Conservation (phyloP, 2,888 invertebrate genomes). For the Caenorhabditis virilis region DNA sequence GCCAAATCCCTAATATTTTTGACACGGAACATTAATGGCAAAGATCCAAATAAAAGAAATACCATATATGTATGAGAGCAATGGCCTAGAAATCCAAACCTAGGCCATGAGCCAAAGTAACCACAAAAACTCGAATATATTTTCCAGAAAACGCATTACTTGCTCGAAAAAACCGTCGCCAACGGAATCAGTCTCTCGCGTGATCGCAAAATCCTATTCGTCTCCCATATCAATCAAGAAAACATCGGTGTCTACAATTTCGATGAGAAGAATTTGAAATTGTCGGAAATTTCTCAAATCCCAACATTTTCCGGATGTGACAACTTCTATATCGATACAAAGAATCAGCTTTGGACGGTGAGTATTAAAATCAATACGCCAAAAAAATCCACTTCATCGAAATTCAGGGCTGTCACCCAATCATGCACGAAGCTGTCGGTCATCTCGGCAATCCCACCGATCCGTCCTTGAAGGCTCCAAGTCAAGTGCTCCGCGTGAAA, state of each 20-base stretch:
- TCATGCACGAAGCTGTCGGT: conserved; percentile 19
- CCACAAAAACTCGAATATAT: too few relatives aligned
- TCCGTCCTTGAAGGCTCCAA: conserved; percentile 14
- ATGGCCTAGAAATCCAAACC: too few relatives aligned
- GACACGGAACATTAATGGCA: too few relatives aligned
- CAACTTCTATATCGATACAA: conserved; percentile 41
- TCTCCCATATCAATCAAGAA: conserved; percentile 39
- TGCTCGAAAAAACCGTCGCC: conserved; percentile 20
- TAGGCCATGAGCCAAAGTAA: too few relatives aligned
- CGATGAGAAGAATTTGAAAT: conserved; percentile 8
- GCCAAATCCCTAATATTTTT: too few relatives aligned
- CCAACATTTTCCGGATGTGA: conserved; percentile 35
- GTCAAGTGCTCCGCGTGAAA: conserved; percentile 40
- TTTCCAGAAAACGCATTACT: conserved; percentile 25
- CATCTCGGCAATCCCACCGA: conserved; percentile 25
- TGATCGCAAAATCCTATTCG: conserved; percentile 35
- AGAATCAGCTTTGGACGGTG: conserved; percentile 37
- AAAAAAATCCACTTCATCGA: neutral
- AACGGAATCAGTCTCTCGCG: conserved; percentile 48
- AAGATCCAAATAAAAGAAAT: too few relatives aligned
- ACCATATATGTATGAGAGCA: too few relatives aligned
- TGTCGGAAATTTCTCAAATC: conserved; percentile 15
- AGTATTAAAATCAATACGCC: neutral
- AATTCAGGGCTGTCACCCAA: conserved; percentile 44
- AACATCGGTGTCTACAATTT: conserved; percentile 34